Base-by-base conservation (phyloP, 2,113 vertebrate genomes). In the Polypterus senegalus region DNA sequence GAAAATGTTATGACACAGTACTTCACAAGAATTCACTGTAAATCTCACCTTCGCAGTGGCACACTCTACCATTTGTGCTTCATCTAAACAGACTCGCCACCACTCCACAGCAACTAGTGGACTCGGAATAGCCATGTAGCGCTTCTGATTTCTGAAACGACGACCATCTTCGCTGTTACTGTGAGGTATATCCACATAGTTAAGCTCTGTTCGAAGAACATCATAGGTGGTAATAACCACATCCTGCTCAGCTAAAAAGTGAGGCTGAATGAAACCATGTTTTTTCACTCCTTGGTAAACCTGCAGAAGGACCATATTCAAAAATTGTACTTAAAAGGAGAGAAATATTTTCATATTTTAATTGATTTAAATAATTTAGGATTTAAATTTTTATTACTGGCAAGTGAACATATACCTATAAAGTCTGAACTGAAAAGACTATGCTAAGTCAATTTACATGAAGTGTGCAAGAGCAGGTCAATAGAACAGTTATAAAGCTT, bases 11-110 rank as follows among this genome's bases (percentile, higher is more conserved):
- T 27, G 27, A 27, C 27, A 27, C 27, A 27, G 27, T 27, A 27
- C 27, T 27, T 27, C 27, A 27, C 27, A 1, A 27, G 27, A 27
- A 27, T 27, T 27, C 27, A 27, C 27, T 27, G 27, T 27, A 4
- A 54, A 9, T 4, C 77, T 76, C 67, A 92, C 96, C 85, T 97
- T 98, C 1, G 96, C 93, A 48, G 95, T 88, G 54, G 94, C 92
- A 68, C 95, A 97, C 61, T 98, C 96, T 46, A 98, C 93, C 95
- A 98, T 98, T 72, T 98, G 95, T 10, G 96, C 96, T 77, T 99
- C 95, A 61, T 98, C 96, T 48, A 97, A 84, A 74, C 95, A 98
- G 74, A 99, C 88, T 62, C 95, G 84, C 96, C 96, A 99, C 96
- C 96, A 99, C 71, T 99, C 93, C 72, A 99, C 95, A 0, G 96